Conservation (phyloP, 1,140 invertebrate genomes). For the Chymomyza costata region DNA sequence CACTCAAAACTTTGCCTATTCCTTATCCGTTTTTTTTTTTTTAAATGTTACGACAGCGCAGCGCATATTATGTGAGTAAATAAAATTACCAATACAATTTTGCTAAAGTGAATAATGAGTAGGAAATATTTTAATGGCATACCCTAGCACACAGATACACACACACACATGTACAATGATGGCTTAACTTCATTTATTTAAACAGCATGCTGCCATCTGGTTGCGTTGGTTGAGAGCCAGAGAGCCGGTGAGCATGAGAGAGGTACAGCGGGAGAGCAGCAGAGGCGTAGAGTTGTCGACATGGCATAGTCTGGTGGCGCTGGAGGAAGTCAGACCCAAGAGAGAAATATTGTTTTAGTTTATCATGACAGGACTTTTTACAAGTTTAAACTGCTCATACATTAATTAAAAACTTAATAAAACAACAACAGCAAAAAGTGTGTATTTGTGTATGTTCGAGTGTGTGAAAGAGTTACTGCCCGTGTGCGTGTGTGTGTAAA, state of each 20-base stretch:
- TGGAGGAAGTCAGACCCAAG: conserved; percentile 30
- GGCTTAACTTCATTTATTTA: conserved; percentile 63
- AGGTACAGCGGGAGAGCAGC: conserved; percentile 9
- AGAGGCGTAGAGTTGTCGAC: conserved; percentile 27
- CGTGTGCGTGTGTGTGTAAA: no score
- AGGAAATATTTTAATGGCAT: conserved; percentile 68
- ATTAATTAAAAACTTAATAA: conserved; percentile 74
- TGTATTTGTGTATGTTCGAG: conserved; percentile 27
- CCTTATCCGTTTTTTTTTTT: not conserved
- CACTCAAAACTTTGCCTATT: no score
- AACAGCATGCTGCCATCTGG: conserved; percentile 43
- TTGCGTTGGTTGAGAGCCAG: conserved; percentile 5
- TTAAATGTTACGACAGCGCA: not conserved
- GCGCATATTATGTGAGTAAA: not conserved
- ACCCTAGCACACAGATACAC: conserved; percentile 23
- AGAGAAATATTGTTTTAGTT: conserved; percentile 73
- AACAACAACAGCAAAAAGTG: conserved; percentile 39
- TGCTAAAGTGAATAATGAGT: conserved; percentile 62
- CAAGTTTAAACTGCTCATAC: conserved; percentile 73
- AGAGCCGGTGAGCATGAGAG: conserved; percentile 3
- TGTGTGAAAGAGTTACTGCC: not conserved
- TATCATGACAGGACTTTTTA: conserved; percentile 72
- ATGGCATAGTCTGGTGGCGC: not conserved
- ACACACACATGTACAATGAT: conserved; percentile 9
- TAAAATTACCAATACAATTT: conserved; percentile 22